Evolutionary conservation across 2,888 invertebrate species (phyloP).

Genomic region (Ischnus inquisitorius): DNA sequence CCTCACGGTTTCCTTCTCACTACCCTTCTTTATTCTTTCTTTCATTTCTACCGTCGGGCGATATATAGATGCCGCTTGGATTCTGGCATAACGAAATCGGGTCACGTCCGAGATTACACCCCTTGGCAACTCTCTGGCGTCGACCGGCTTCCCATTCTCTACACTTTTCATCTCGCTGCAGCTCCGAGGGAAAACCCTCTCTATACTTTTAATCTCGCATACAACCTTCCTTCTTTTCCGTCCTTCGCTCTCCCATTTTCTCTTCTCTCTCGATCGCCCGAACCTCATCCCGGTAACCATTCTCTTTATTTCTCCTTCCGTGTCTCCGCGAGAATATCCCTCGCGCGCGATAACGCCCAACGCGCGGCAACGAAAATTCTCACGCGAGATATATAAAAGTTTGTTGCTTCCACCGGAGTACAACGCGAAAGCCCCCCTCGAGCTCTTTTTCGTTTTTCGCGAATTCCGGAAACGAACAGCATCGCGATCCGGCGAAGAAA

Average conservation of each 20-base stretch:
- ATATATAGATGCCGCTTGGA: constrained; percentile 37
- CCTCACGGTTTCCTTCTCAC: constrained; percentile 14
- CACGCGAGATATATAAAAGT: constrained; percentile 6
- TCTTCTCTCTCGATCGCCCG: not conserved
- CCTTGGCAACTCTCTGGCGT: constrained; percentile 42
- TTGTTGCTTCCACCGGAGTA: constrained; percentile 1
- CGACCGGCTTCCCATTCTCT: constrained; percentile 56
- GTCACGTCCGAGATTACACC: constrained; percentile 75
- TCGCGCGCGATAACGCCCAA: not conserved
- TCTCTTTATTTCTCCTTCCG: not conserved
- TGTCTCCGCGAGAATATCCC: not conserved
- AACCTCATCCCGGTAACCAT: not conserved
- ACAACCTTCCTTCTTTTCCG: not conserved
- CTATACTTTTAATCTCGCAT: constrained; percentile 64
- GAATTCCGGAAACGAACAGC: not conserved
- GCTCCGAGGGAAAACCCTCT: constrained; percentile 44
- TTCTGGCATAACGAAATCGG: constrained; percentile 71
- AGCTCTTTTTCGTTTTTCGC: not conserved
- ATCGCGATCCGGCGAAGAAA: not conserved
- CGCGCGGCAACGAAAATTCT: not conserved
- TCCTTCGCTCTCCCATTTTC: constrained; percentile 14
- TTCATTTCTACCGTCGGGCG: not conserved
- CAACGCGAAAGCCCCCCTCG: not conserved
- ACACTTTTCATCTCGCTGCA: constrained; percentile 56
- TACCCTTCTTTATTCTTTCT: constrained; percentile 14